Conservation (phyloP, 2,888 invertebrate genomes). For the Melipona beecheii region DNA sequence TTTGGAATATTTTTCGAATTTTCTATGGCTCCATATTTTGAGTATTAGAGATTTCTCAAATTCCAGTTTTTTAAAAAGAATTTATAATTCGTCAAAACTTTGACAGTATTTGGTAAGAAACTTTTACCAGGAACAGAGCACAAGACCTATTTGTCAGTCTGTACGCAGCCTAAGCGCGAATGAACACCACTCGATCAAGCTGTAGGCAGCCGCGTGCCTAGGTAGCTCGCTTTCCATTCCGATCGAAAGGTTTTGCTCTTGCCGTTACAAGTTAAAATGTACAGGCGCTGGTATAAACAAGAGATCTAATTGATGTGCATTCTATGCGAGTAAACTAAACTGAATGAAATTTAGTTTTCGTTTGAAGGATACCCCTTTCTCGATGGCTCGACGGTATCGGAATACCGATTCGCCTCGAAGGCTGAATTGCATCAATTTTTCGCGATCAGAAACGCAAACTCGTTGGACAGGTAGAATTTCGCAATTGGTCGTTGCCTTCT, state of each 20-base stretch:
- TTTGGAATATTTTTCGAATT: too few relatives aligned
- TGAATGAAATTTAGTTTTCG: conserved; percentile 58
- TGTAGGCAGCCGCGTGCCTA: conserved; percentile 27
- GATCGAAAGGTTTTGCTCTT: conserved; percentile 52
- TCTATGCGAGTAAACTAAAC: conserved; percentile 24
- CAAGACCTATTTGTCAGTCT: conserved; percentile 29
- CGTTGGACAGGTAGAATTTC: conserved; percentile 25
- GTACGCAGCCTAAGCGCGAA: conserved; percentile 47
- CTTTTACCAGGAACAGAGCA: background rate
- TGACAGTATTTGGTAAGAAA: background rate
- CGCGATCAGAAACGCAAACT: conserved; percentile 41
- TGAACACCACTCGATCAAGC: conserved; percentile 42
- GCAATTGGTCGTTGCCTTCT: background rate
- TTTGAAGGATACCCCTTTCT: conserved; percentile 32
- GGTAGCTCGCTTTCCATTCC: conserved; percentile 64
- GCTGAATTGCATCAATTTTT: conserved; percentile 46
- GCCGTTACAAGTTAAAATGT: conserved; percentile 39
- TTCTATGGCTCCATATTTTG: too few relatives aligned
- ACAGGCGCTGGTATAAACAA: conserved; percentile 34
- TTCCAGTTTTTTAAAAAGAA: background rate
- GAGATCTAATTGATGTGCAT: conserved; percentile 21
- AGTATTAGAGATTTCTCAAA: background rate
- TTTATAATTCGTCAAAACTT: background rate
- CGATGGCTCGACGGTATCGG: conserved; percentile 33
- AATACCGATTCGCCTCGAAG: conserved; percentile 45